Percentiles rank a stretch among this genome's conserved stretches.
phyloP scores from a whole-genome alignment of 2,888 invertebrate species.

The Meliscaeva auricollis region DNA sequence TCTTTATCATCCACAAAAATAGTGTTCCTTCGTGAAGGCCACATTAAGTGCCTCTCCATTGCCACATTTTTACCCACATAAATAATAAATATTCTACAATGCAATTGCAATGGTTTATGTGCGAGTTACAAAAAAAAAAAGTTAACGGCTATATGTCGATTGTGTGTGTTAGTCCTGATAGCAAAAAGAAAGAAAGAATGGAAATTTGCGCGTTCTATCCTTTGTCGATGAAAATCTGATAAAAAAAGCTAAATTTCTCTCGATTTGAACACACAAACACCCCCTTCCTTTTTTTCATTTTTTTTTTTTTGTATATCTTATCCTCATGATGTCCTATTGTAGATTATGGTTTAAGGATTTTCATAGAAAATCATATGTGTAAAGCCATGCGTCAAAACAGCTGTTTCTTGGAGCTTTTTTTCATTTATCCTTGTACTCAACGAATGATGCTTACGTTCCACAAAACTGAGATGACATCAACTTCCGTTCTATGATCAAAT shows the following conservation, averaged over 20 bases:
- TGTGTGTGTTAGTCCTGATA: neutral
- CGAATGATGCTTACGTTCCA: conserved; percentile 66
- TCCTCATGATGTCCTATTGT: neutral
- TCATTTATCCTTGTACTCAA: conserved; percentile 20
- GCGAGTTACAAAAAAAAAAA: conserved; percentile 11
- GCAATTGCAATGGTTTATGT: conserved; percentile 3
- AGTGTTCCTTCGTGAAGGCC: conserved; percentile 50
- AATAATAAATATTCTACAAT: neutral
- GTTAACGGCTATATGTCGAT: conserved; percentile 45
- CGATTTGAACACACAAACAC: neutral
- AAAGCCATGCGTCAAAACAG: conserved; percentile 72
- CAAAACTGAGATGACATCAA: conserved; percentile 40
- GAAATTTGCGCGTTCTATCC: conserved; percentile 36
- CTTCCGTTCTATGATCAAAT: neutral
- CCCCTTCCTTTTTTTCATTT: neutral
- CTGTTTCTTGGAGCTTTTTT: conserved; percentile 64
- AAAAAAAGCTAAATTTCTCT: conserved; percentile 23
- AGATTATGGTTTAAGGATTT: neutral
- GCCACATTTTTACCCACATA: neutral
- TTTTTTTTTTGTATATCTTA: neutral
- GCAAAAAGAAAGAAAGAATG: conserved; percentile 45
- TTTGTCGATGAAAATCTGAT: conserved; percentile 37
- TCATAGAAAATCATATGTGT: conserved; percentile 10
- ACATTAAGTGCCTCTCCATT: conserved; percentile 42
- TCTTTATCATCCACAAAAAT: conserved; percentile 57